phyloP scores from a whole-genome alignment of 2,797 vertebrate species.

The Myoxocephalus aenaeus region DNA sequence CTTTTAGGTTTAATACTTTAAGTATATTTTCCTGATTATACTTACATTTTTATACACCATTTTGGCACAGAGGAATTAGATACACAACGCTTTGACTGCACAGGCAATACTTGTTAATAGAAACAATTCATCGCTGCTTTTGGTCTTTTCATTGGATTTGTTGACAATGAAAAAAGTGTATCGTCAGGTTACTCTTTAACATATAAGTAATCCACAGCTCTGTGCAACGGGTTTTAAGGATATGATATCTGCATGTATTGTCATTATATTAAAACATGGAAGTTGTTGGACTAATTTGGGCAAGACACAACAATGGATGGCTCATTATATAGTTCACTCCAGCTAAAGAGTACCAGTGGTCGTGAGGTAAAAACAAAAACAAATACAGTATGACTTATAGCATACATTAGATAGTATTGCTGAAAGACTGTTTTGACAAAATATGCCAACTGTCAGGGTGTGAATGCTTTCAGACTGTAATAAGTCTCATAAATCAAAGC shows the following conservation, averaged over 20 bases:
- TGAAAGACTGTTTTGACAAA: constrained; percentile 7
- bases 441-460: neutral
- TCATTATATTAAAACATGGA: neutral
- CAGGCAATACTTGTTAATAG: neutral
- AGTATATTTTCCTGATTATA: neutral
- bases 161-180: neutral
- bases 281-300: neutral
- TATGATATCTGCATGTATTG: neutral
- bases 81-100: no score
- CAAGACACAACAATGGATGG: neutral
- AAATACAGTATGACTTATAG: neutral
- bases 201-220: neutral
- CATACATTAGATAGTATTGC: neutral
- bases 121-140: constrained; percentile 1
- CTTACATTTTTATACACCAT: neutral
- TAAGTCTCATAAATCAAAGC: constrained; percentile 16
- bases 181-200: neutral
- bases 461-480: constrained; percentile 22
- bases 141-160: constrained; percentile 5
- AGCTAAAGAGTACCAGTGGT: neutral
- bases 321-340: neutral
- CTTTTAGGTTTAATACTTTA: neutral
- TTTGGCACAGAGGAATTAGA: neutral
- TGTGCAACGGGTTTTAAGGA: neutral
- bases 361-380: constrained; percentile 1